Base-by-base conservation (phyloP, 2,888 invertebrate genomes). In the Apotomis betuletana region DNA sequence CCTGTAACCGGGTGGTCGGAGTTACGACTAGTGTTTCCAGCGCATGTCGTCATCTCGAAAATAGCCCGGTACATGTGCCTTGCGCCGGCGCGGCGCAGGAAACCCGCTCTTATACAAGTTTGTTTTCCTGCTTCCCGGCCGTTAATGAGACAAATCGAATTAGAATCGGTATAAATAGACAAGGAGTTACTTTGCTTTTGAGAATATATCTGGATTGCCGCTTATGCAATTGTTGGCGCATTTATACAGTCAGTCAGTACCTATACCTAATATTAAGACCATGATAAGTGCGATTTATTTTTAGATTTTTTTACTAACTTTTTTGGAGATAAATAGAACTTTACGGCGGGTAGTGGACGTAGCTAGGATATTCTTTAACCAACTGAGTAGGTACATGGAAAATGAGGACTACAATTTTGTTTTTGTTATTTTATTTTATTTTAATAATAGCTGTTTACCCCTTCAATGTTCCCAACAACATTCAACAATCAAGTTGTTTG, bases 81-180 rank as follows among this genome's bases (percentile, higher is more conserved):
- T 76, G 9, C 49, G 12, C 61, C 46, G 49, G 46, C 46, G 61
- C 72, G 76, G 75, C 78, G 75, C 85, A 86, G 88, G 87, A 88
- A 87, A 84, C 78, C 77, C 79, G 77, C 78, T 78, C 82, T 81
- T 77, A 80, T 78, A 64, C 78, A 83, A 78, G 79, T 81, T 85
- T 82, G 80, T 74, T 79, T 74, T 79, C 73, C 72, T 77, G 5
- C 41, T 52, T 57, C 36, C 70, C 27, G 4, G 44, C 58, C 62
- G 52, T 51, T 67, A 67, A 67, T 72, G 62, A 67, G 57, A 57
- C 12, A 27, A 70, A 61, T 58, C n/a, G n/a, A 57, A 67, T 67
- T 62, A 61, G 49, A 51, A 62, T 27, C 6, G 51, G 27, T 69
- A 69, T 13, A 27, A 41, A 58, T 51, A 38, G 61, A 68, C 49